Evolutionary conservation across 2,113 vertebrate genomes (phyloP), one percentile per base, ranked within the genome.

Genomic region (Nicator chloris): DNA sequence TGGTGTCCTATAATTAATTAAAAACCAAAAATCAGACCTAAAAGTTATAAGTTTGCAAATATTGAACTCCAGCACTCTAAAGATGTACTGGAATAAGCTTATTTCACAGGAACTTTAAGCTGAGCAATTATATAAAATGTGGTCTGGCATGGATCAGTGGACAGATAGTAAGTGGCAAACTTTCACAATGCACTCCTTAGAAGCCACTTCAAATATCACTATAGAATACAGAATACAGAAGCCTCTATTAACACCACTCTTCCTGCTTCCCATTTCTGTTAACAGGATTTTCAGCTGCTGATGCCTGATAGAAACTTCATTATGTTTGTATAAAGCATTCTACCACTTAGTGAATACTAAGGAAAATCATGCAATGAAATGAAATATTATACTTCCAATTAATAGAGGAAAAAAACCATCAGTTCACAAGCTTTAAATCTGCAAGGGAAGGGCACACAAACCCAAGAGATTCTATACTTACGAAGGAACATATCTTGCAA

Each of bases 401-500:
- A 80, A 44, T 26, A 80, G 14, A 7, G 57, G 26, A 13, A 60
- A 92, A 84, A 31, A 10, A 1, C 10, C 10, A 56, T 40, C 27
- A 47, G 11, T 23, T 93, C 31, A 57, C 21, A 73, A 61, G 18
- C 22, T 75, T 85, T 82, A 76, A 16, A 77, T 60, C 37, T 65
- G 22, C 22, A 63, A 78, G 39, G 13, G 40, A 77, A 78, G 56
- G 17, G 18, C 26, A 70, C 10, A 40, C 13, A 65, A 79, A 80
- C 9, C 11, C 77, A 64, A 1, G 1, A 17, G 51, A 71, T 56
- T 6, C 37, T 35, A 94, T 95, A 99, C 99, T 99, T 98, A 99
- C 99, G 98, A 99, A 95, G 99, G 99, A 79, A 99, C 99, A 1
- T 99, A 99, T 99, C 97, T 98, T 81, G 97, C 93, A 96, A 99